Conservation (phyloP, 2,888 invertebrate species). For the Trichacis sp. region DNA sequence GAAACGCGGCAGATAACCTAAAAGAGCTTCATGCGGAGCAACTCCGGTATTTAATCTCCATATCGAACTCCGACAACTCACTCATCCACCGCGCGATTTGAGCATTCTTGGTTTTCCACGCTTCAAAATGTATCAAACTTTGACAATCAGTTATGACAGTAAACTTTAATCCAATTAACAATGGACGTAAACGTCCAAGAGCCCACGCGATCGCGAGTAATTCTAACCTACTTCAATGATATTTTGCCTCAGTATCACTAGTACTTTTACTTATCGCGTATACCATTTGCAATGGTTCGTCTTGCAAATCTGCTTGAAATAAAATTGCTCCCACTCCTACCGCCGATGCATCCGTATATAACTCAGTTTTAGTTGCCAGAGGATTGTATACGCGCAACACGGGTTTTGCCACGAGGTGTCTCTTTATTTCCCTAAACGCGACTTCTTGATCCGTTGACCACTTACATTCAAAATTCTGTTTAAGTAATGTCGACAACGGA, state of each 20-base stretch:
- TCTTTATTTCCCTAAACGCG: slow-evolving; percentile 12
- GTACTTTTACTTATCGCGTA: slow-evolving; percentile 41
- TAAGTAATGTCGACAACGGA: slow-evolving; percentile 1
- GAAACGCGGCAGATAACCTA: no score
- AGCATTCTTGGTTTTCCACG: slow-evolving; percentile 45
- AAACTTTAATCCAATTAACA: slow-evolving; percentile 1
- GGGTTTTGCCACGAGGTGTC: background rate
- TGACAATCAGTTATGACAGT: slow-evolving; percentile 35
- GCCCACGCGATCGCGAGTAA: slow-evolving; percentile 19
- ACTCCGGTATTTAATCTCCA: slow-evolving; percentile 26
- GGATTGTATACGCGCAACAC: slow-evolving; percentile 6
- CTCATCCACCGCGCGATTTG: slow-evolving; percentile 38
- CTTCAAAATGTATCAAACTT: slow-evolving; percentile 45
- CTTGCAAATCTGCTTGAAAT: slow-evolving; percentile 39
- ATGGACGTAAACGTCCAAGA: slow-evolving; percentile 29
- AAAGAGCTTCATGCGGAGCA: no score
- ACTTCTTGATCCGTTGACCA: slow-evolving; percentile 1
- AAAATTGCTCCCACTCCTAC: slow-evolving; percentile 5
- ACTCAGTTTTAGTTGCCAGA: slow-evolving; percentile 12
- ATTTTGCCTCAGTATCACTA: background rate
- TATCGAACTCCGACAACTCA: slow-evolving; percentile 28
- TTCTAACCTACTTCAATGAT: background rate
- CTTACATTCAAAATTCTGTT: background rate
- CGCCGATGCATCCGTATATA: slow-evolving; percentile 19
- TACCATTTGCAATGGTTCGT: slow-evolving; percentile 36